These are phyloP conservation scores for Halcyon senegalensis DNA, from an alignment of 2,113 vertebrate species.

Conservation along the genomic window DNA sequence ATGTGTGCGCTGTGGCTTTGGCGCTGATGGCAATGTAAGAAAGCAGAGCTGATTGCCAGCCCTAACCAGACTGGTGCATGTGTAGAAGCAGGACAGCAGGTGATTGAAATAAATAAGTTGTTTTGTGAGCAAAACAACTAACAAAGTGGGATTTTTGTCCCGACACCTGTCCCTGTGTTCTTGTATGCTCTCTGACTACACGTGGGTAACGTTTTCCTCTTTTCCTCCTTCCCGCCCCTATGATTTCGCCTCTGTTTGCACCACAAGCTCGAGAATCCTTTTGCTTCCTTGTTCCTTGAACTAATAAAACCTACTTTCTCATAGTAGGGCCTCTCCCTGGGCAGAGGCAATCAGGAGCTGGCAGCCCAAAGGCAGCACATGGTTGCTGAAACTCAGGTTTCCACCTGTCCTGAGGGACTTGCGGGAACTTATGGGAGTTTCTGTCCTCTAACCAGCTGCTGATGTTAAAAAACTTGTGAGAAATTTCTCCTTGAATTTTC, in stretches of 20 bases:
- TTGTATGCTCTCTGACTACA: not conserved
- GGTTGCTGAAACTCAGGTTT: not conserved
- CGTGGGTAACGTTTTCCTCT: not conserved
- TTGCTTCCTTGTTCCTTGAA: not conserved
- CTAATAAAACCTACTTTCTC: not conserved
- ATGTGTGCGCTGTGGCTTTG: rapidly evolving
- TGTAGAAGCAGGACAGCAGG: not conserved
- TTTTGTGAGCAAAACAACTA: not conserved
- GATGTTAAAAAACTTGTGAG: not conserved
- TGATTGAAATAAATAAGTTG: not conserved
- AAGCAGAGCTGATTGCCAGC: not conserved
- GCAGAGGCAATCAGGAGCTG: not conserved
- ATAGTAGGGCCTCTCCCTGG: not conserved
- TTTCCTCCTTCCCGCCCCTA: not conserved
- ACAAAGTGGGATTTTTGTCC: not conserved
- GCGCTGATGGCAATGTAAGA: not conserved
- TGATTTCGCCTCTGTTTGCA: not conserved
- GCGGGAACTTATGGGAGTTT: not conserved
- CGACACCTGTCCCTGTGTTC: not conserved
- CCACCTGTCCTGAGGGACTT: not conserved
- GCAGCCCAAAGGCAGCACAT: too few species aligned
- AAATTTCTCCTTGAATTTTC: not conserved
- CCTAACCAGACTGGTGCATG: not conserved
- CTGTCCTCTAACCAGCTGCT: not conserved
- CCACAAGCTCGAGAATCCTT: not conserved